These are phyloP conservation scores for Theocolax elegans DNA, from an alignment of 1,140 invertebrate species.

Conservation along the genomic window DNA sequence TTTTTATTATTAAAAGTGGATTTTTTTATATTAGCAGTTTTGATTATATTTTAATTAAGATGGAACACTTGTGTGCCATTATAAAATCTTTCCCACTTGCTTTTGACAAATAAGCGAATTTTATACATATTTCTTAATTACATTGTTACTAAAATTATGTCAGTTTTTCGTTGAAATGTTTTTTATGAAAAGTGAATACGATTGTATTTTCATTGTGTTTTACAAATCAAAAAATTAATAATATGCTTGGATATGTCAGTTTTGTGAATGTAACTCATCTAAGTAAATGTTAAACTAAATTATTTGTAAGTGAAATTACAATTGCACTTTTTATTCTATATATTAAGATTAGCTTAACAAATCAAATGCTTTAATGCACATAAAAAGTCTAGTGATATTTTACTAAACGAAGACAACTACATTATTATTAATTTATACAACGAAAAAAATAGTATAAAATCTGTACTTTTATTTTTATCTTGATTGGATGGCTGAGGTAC, in stretches of 20 bases:
- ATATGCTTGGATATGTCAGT: not conserved
- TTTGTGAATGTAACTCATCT: too few relatives aligned
- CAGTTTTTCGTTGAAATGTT: slow-evolving; percentile 24
- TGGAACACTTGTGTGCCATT: slow-evolving; percentile 39
- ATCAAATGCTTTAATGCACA: not conserved
- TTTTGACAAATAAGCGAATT: slow-evolving; percentile 10
- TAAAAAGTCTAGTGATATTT: slow-evolving; percentile 16
- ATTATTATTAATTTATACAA: too few relatives aligned
- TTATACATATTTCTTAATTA: slow-evolving; percentile 5
- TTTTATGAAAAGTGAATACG: slow-evolving; percentile 5
- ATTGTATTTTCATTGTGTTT: not conserved
- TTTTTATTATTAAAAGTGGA: slow-evolving; percentile 6
- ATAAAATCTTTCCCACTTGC: slow-evolving; percentile 1
- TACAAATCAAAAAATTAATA: slow-evolving; percentile 1
- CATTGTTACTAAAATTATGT: slow-evolving; percentile 4
- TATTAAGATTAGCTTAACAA: too few relatives aligned
- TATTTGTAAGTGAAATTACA: slow-evolving; percentile 8
- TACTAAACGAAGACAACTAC: not conserved
- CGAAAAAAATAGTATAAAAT: too few relatives aligned
- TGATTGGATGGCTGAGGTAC: not conserved
- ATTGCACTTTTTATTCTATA: too few relatives aligned
- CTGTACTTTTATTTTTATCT: not conserved
- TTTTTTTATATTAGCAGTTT: slow-evolving; percentile 26
- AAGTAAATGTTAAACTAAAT: not conserved
- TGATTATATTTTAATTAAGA: too few relatives aligned